Evolutionary conservation across 1,140 invertebrate species (phyloP).

Genomic region (Drosophila watanabei): DNA sequence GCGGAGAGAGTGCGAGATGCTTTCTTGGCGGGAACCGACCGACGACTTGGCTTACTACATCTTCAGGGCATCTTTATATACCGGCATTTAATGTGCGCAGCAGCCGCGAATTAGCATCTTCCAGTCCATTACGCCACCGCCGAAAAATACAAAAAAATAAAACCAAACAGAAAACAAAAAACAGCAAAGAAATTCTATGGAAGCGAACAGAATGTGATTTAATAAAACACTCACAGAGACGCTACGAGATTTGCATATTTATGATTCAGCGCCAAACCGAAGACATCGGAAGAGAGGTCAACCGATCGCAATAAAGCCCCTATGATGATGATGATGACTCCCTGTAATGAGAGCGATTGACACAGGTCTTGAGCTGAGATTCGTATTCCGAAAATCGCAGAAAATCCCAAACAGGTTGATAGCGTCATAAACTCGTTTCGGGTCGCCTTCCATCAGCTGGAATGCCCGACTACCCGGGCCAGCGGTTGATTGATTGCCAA

Average conservation of each 20-base stretch:
- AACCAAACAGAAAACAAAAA: slow-evolving; percentile 32
- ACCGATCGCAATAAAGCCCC: slow-evolving; percentile 1
- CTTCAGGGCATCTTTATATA: slow-evolving; percentile 67
- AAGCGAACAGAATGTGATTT: slow-evolving; percentile 61
- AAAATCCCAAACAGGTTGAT: slow-evolving; percentile 42
- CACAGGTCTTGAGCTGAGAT: not conserved
- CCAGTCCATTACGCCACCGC: slow-evolving; percentile 62
- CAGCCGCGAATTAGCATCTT: slow-evolving; percentile 66
- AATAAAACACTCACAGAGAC: slow-evolving; percentile 69
- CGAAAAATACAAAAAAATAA: slow-evolving; percentile 42
- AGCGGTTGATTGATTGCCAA: slow-evolving; percentile 47
- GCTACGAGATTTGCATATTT: slow-evolving; percentile 69
- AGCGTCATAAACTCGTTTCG: slow-evolving; percentile 71
- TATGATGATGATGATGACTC: slow-evolving; percentile 2
- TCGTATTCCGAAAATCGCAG: slow-evolving; percentile 17
- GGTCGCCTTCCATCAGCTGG: slow-evolving; percentile 33
- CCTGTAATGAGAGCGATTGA: slow-evolving; percentile 41
- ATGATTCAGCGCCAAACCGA: slow-evolving; percentile 39
- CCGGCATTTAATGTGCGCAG: slow-evolving; percentile 39
- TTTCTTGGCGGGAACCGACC: slow-evolving; percentile 38
- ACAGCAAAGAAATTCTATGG: slow-evolving; percentile 70
- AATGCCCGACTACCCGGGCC: slow-evolving; percentile 31
- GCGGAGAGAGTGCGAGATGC: slow-evolving; percentile 21
- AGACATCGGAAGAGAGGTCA: slow-evolving; percentile 35
- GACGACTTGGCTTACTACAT: slow-evolving; percentile 59